These are phyloP conservation scores for Cherax destructor DNA, from an alignment of 1,140 invertebrate species.

Conservation along the genomic window DNA sequence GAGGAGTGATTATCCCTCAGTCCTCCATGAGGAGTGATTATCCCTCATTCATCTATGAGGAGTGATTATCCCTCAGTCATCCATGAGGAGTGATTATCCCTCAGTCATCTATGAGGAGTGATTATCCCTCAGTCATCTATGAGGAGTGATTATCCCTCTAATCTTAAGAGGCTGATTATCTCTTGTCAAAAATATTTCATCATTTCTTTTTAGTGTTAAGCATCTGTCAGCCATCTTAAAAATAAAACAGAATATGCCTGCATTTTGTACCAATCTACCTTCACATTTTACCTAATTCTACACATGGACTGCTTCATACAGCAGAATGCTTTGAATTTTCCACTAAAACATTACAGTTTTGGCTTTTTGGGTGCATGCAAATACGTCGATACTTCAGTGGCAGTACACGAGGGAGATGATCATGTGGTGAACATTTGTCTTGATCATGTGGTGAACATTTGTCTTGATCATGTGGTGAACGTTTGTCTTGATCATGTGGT, in stretches of 20 bases:
- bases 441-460: too few relatives aligned
- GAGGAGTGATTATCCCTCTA: slow-evolving; percentile 2
- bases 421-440: too few relatives aligned
- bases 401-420: slow-evolving; percentile 24
- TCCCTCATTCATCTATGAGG: too few relatives aligned
- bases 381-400: slow-evolving; percentile 62
- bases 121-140: too few relatives aligned
- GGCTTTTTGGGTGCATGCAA: slow-evolving; percentile 66
- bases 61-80: too few relatives aligned
- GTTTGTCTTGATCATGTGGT: too few relatives aligned
- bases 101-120: too few relatives aligned
- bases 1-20: too few relatives aligned
- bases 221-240: slow-evolving; percentile 36
- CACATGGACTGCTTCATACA: slow-evolving; percentile 64
- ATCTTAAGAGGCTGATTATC: slow-evolving; percentile 26
- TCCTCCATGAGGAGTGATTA: too few relatives aligned
- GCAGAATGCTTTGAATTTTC: slow-evolving; percentile 68
- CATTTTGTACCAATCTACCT: slow-evolving; percentile 63
- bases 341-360: slow-evolving; percentile 67
- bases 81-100: too few relatives aligned
- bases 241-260: slow-evolving; percentile 51
- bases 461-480: too few relatives aligned
- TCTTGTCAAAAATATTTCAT: slow-evolving; percentile 12
- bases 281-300: slow-evolving; percentile 60
- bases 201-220: slow-evolving; percentile 21